A percentile compares a stretch with the other conserved stretches of the same genome.
Conservation (phyloP, 2,888 invertebrate genomes). For the Allacma fusca region DNA sequence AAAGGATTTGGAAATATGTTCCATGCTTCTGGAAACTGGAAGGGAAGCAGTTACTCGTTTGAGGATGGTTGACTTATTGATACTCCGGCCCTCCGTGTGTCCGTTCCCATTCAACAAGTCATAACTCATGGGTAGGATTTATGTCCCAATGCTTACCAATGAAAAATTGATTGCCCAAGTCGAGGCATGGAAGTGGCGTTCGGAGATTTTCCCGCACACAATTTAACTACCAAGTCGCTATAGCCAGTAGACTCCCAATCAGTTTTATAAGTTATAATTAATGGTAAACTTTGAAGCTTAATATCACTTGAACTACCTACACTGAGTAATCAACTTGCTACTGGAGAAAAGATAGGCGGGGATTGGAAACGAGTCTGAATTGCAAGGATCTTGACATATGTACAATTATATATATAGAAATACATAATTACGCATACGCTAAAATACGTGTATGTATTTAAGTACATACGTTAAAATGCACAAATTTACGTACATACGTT, state of each 20-base stretch:
- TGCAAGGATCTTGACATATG: no score
- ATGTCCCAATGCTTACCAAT: constrained; percentile 30
- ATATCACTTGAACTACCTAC: background rate
- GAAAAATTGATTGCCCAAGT: constrained; percentile 42
- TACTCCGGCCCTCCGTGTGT: background rate
- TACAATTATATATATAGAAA: no score
- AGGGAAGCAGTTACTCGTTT: constrained; percentile 6
- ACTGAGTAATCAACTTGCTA: background rate
- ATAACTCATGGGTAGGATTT: constrained; percentile 41
- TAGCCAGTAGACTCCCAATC: background rate
- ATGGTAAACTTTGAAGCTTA: background rate
- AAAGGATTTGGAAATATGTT: background rate
- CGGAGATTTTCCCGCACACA: constrained; percentile 7
- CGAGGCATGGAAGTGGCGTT: constrained; percentile 16
- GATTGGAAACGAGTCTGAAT: no score
- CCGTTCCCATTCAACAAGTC: constrained; percentile 33
- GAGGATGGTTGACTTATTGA: constrained; percentile 26
- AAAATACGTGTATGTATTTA: no score
- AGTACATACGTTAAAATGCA: no score
- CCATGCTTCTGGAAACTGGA: background rate
- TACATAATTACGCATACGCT: no score
- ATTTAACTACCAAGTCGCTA: background rate
- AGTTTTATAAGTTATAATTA: background rate
- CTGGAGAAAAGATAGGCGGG: no score
- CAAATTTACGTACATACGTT: no score